Conservation (phyloP, 2,797 vertebrate species). For the Prunella strophiata region DNA sequence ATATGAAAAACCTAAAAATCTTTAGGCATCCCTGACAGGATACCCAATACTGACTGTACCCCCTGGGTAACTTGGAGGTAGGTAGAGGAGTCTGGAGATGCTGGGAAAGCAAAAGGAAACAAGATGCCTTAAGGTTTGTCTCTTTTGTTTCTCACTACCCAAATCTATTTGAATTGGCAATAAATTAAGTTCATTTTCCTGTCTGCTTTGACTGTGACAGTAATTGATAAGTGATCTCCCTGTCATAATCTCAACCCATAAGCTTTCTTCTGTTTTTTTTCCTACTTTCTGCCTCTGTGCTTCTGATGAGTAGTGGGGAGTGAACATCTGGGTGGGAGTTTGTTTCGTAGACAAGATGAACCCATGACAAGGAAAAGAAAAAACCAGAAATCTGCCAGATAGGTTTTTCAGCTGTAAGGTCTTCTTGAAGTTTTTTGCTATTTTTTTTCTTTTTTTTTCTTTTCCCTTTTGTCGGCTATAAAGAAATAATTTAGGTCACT, state of each 20-base stretch:
- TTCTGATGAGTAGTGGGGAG: neutral
- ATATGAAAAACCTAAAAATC: neutral
- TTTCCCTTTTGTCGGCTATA: neutral
- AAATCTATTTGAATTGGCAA: neutral
- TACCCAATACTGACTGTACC: too few relatives aligned
- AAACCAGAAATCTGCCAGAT: neutral
- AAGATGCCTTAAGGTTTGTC: neutral
- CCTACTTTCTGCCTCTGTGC: accelerated
- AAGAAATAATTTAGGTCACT: neutral
- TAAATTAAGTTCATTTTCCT: neutral
- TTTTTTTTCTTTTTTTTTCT: neutral
- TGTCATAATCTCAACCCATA: neutral
- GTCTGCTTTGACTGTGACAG: neutral
- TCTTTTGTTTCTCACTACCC: neutral
- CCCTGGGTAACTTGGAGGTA: accelerated
- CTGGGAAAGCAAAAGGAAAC: neutral
- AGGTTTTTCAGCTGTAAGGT: neutral
- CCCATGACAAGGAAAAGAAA: neutral
- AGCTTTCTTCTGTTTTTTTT: neutral
- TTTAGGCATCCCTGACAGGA: neutral
- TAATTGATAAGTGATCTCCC: neutral
- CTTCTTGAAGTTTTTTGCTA: neutral
- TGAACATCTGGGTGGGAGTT: neutral
- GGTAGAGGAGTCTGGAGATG: neutral
- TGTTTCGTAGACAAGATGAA: neutral